phyloP scores from a whole-genome alignment of 2,888 invertebrate species.

The Zhuqinia jingwanae region DNA sequence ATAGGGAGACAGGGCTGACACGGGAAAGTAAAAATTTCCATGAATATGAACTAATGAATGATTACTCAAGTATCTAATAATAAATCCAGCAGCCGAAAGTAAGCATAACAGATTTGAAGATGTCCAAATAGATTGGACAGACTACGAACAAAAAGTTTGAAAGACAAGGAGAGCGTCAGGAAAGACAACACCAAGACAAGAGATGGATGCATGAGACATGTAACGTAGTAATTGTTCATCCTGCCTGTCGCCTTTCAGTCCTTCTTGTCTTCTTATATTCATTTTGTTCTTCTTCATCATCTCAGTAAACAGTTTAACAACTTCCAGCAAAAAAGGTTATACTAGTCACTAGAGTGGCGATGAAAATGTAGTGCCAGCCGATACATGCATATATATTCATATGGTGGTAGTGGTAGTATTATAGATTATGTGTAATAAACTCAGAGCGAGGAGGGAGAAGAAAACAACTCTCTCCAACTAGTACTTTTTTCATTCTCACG shows the following conservation, averaged over 20 bases:
- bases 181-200: neutral
- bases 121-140: neutral
- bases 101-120: no score
- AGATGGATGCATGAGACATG: neutral
- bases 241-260: neutral
- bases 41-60: conserved; percentile 69
- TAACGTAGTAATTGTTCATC: neutral
- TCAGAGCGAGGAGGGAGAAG: no score
- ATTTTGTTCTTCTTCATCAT: conserved; percentile 35
- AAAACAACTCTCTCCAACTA: no score
- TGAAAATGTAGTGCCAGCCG: no score
- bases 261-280: conserved; percentile 9
- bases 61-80: conserved; percentile 3
- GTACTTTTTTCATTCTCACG: conserved; percentile 28
- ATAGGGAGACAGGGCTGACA: neutral
- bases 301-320: conserved; percentile 16
- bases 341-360: no score
- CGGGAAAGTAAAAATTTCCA: conserved; percentile 23
- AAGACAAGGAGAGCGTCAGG: neutral
- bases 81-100: conserved; percentile 9
- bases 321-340: no score
- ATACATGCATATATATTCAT: no score
- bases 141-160: neutral
- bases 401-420: no score
- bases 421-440: no score